Base-by-base conservation (phyloP, 2,888 invertebrate genomes). In the Callyntrura guangdongensis region DNA sequence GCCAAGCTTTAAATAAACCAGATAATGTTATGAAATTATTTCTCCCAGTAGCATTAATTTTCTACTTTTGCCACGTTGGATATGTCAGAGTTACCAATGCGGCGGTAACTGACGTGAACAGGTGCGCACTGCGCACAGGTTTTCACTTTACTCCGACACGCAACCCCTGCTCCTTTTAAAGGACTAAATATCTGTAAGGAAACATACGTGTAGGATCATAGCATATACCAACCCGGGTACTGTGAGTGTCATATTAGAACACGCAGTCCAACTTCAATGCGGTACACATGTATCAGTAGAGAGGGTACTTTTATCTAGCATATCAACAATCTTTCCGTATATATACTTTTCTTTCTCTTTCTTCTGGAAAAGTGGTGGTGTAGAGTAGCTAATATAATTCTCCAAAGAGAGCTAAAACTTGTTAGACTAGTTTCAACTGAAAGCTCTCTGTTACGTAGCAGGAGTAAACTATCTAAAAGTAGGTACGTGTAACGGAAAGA, bases 381-480 rank as follows among this genome's bases (percentile, higher is more conserved):
- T 36, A 36, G 36, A 77, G 77, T 77, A 77, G 53, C 77, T 77
- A 77, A 77, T 77, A 77, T 45, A 61, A 59, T 45, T 61, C 61
- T 81, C 59, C 67, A 72, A 86, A 53, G 72, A 86, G 59, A 72
- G 74, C 49, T 17, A 72, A 84, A 69, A 84, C 84, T 86, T 86
- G 85, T 74, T 86, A 86, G 49, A 86, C 74, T 86, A 86, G 85
- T 72, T 74, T 86, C 79, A 69, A 53, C 25, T 25, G 77, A 49
- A 64, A 86, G 74, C 49, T n/a, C 17, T 67, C 36, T 77, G 14
- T 27, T 25, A 6, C 53, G 36, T 17, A 53, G 45, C 74, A 59
- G 47, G 59, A 45, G n/a, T 59, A 59, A 11, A 61, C 17, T 9
- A 45, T 56, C 17, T 84, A 27, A 22, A 86, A 74, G 49, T 81